Evolutionary conservation across 2,113 vertebrate genomes (phyloP), one percentile per base, ranked within the genome.

Genomic region (Saguinus midas): DNA sequence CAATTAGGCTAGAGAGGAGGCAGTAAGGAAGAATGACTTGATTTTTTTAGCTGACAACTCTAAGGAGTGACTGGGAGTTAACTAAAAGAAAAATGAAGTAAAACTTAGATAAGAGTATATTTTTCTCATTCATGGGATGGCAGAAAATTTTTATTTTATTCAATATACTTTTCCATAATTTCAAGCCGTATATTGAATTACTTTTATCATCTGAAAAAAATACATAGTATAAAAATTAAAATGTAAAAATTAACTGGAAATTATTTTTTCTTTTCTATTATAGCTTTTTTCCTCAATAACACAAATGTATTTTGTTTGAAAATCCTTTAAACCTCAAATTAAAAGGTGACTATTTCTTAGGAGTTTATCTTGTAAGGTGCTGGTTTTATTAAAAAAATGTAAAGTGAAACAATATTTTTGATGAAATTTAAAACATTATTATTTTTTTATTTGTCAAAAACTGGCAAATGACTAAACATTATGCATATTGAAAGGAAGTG

Each of bases 401-500:
- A 64, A 37, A 27, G 3, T 18, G 58, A 95, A 81, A 94, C 81
- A 37, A 57, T 57, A 90, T 95, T 95, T 82, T 29, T 97, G 82
- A 48, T 87, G 23, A 58, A 97, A 97, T 94, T 94, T 55, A 95
- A 97, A 97, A 76, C 96, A 72, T 94, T 72, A 84, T 86, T 96
- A 94, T 86, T 87, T 96, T 96, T 97, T 97, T 85, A 96, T 97
- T 96, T 97, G 50, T 83, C 73, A 23, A 2, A 75, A 81, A 52
- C 57, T 83, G 68, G 35, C 81, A 88, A 94, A 57, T 85, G 64
- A 95, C 50, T 93, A 57, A 75, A 61, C 66, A 75, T 81, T 70
- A n/a, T 21, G 27, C 1, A 8, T 87, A 75, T 21, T 94, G 37
- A 88, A 92, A 92, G 45, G n/a, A 94, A 72, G 45, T 40, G 27